A percentile compares a stretch with the other conserved stretches of the same genome.
Evolutionary conservation across 2,113 vertebrate genomes (phyloP).

Genomic region (Benitochromis conjunctus): DNA sequence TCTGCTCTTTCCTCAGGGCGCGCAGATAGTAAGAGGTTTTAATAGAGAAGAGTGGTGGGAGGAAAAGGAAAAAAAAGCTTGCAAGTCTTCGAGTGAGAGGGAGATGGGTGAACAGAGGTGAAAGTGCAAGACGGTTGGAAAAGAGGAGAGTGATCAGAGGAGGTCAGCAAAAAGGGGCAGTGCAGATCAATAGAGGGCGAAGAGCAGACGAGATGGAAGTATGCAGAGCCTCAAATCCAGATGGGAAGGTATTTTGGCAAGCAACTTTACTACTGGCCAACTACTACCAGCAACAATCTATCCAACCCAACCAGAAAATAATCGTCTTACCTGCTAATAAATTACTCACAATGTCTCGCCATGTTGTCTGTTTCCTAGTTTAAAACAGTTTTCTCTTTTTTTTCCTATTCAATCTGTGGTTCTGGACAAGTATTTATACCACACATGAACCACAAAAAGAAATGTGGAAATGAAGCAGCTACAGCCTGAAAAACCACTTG

Average conservation of each 20-base stretch:
- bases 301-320: conserved; percentile 7
- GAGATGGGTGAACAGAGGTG: conserved; percentile 12
- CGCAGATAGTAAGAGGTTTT: conserved; percentile 28
- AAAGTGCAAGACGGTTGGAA: background rate
- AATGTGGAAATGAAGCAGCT: background rate
- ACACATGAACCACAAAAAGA: background rate
- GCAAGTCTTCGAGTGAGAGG: background rate
- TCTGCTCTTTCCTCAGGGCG: conserved; percentile 43
- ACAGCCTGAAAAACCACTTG: background rate
- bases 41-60: conserved; percentile 52
- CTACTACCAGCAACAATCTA: background rate
- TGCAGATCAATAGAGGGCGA: conserved; percentile 26
- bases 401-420: background rate
- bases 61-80: conserved; percentile 7
- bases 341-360: background rate
- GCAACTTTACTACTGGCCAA: background rate
- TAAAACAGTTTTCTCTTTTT: background rate
- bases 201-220: background rate
- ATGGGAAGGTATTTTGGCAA: conserved; percentile 21
- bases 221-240: background rate
- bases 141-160: conserved; percentile 38
- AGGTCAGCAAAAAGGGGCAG: conserved; percentile 20
- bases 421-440: background rate
- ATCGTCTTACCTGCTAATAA: conserved; percentile 8
- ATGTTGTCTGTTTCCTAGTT: background rate